Base-by-base conservation (phyloP, 2,888 invertebrate genomes). In the Erpobdella octoculata region DNA sequence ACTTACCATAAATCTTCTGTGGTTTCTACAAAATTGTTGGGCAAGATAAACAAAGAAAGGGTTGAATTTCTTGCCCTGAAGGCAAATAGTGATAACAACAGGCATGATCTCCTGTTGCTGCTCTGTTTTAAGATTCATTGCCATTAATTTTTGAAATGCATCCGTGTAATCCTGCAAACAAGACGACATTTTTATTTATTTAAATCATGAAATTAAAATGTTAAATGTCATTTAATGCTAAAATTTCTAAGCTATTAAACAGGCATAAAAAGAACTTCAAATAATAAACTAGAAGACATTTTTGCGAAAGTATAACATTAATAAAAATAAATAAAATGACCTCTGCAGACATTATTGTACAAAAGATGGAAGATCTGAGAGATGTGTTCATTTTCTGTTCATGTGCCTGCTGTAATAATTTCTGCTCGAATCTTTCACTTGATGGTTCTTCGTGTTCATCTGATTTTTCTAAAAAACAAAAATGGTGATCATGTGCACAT, bases 321-420 rank as follows among this genome's bases (percentile, higher is more conserved):
- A 25, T 21, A 21, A 9, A 41, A 41, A 41, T 9, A 9, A 12
- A 12, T 53, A 6, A 1, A 25, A 25, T 6, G 21, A 62, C 62
- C 62, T 62, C 62, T 4, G 62, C 31, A 1, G 62, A 62, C 62
- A 62, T 62, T n/a, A 62, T 62, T n/a, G 33, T 62, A 35, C 62
- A 62, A 35, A 62, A 62, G 28, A 62, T 62, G 62, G 21, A n/a
- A 28, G 31, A 33, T 35, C 31, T 62, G 33, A 62, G 21, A 12
- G 28, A 28, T 9, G 28, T 62, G 62, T 62, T 31, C 62, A 62
- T 62, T 35, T 31, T 62, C 31, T 62, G 62, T n/a, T n/a, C 33
- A n/a, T 35, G 21, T n/a, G 62, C 62, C 62, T 28, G 28, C 62
- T 62, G n/a, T n/a, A n/a, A n/a, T n/a, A n/a, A n/a, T n/a, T n/a